phyloP scores from a whole-genome alignment of 2,888 invertebrate species.

The Geotrupes spiniger region DNA sequence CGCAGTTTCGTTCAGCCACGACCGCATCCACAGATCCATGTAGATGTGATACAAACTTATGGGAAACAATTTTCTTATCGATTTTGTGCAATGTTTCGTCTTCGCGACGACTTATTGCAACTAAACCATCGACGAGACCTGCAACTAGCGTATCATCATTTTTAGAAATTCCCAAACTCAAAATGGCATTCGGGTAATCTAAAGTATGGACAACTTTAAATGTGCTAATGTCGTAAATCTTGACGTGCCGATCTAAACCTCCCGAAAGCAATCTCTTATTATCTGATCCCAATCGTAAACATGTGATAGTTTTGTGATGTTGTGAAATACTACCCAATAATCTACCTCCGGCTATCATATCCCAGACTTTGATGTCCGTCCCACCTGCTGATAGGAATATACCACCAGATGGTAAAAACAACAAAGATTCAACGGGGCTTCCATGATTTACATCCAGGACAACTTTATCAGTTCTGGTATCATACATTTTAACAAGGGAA shows the following conservation, averaged over 20 bases:
- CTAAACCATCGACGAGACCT: slow-evolving; percentile 89
- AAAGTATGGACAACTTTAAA: slow-evolving; percentile 87
- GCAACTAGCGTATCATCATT: slow-evolving; percentile 82
- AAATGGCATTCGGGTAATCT: slow-evolving; percentile 85
- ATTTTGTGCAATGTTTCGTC: slow-evolving; percentile 49
- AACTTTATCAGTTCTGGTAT: slow-evolving; percentile 69
- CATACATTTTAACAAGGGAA: slow-evolving; percentile 82
- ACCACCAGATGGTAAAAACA: slow-evolving; percentile 86
- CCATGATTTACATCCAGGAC: slow-evolving; percentile 80
- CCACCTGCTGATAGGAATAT: slow-evolving; percentile 91
- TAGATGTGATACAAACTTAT: slow-evolving; percentile 48
- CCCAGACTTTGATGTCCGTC: slow-evolving; percentile 90
- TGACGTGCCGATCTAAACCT: slow-evolving; percentile 90
- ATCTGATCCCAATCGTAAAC: slow-evolving; percentile 76
- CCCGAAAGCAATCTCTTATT: slow-evolving; percentile 83
- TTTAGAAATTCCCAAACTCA: slow-evolving; percentile 76
- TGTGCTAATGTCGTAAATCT: slow-evolving; percentile 83
- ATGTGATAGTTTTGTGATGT: slow-evolving; percentile 95
- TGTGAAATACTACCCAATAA: slow-evolving; percentile 80
- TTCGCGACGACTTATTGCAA: slow-evolving; percentile 80
- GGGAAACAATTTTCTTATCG: slow-evolving; percentile 54
- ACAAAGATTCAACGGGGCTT: slow-evolving; percentile 82
- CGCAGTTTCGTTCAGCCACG: slow-evolving; percentile 48
- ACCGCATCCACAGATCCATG: slow-evolving; percentile 54
- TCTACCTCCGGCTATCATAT: slow-evolving; percentile 83